A percentile compares a stretch with the other conserved stretches of the same genome.
Evolutionary conservation across 2,797 vertebrate genomes (phyloP).

Genomic region (Stomatorhinus walkeri): DNA sequence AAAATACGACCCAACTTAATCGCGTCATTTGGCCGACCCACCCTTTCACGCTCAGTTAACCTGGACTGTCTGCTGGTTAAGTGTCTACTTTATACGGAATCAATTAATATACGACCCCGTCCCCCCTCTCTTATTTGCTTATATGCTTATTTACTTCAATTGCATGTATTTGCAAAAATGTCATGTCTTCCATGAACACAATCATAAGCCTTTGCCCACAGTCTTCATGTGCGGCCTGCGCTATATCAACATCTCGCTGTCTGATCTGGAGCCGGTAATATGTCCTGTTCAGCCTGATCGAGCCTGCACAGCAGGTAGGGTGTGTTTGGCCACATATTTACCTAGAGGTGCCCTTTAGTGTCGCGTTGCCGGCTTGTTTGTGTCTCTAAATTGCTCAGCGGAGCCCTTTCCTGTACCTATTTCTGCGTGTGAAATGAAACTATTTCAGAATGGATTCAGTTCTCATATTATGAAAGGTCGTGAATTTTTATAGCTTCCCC

Average conservation of each 20-base stretch:
- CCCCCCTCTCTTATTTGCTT: too few relatives aligned
- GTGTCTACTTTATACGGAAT: background rate
- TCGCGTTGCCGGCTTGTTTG: background rate
- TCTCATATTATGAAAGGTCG: background rate
- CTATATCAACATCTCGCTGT: background rate
- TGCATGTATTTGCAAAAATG: background rate
- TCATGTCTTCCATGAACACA: background rate
- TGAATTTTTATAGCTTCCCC: background rate
- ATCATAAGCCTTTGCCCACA: background rate
- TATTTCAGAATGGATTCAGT: background rate
- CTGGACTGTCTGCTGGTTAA: background rate
- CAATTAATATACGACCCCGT: background rate
- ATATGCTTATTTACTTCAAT: background rate
- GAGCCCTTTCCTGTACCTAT: background rate
- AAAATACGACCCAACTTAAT: background rate
- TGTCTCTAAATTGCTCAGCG: background rate
- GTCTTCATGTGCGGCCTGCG: background rate
- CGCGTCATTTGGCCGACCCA: background rate
- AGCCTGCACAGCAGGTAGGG: background rate
- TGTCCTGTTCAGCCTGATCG: background rate
- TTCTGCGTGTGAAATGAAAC: background rate
- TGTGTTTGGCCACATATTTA: background rate
- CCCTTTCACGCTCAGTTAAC: background rate
- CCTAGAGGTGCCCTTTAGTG: background rate
- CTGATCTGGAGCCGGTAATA: background rate